phyloP scores from a whole-genome alignment of 2,888 invertebrate species.

The Amblyjoppa proteus region DNA sequence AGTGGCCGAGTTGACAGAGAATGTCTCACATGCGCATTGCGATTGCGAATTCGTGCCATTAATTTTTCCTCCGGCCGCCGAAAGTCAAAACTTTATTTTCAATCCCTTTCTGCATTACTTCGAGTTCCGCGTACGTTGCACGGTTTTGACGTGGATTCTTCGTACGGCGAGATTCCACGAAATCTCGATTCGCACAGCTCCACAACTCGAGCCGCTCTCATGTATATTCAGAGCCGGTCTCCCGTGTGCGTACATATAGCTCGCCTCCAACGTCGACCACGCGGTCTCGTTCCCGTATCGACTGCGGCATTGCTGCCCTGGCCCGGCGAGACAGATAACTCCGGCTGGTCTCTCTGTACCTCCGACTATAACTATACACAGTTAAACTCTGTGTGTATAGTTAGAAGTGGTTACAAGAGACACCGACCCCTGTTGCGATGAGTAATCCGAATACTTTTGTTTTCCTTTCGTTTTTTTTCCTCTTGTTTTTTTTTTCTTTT shows the following conservation, averaged over 20 bases:
- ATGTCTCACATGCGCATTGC: no score
- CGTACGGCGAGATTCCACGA: constrained; percentile 20
- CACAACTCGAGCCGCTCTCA: not conserved
- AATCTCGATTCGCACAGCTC: constrained; percentile 19
- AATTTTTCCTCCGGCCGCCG: not conserved
- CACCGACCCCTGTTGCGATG: constrained; percentile 63
- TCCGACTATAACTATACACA: constrained; percentile 55
- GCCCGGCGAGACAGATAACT: constrained; percentile 48
- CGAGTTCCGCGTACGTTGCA: not conserved
- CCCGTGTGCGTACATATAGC: constrained; percentile 13
- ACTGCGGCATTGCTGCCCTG: constrained; percentile 46
- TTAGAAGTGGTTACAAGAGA: constrained; percentile 49
- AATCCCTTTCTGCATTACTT: not conserved
- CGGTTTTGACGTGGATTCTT: not conserved
- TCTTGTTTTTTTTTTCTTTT: constrained; percentile 10
- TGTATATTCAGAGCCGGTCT: constrained; percentile 26
- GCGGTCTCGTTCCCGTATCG: constrained; percentile 49
- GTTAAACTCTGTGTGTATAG: constrained; percentile 35
- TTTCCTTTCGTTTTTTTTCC: constrained; percentile 30
- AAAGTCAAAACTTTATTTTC: not conserved
- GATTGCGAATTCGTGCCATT: not conserved
- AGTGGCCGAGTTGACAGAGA: no score
- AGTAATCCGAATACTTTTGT: constrained; percentile 61
- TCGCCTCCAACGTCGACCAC: constrained; percentile 34
- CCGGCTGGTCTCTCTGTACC: constrained; percentile 26